Conservation (phyloP, 2,797 vertebrate species). For the Protonibea diacanthus region DNA sequence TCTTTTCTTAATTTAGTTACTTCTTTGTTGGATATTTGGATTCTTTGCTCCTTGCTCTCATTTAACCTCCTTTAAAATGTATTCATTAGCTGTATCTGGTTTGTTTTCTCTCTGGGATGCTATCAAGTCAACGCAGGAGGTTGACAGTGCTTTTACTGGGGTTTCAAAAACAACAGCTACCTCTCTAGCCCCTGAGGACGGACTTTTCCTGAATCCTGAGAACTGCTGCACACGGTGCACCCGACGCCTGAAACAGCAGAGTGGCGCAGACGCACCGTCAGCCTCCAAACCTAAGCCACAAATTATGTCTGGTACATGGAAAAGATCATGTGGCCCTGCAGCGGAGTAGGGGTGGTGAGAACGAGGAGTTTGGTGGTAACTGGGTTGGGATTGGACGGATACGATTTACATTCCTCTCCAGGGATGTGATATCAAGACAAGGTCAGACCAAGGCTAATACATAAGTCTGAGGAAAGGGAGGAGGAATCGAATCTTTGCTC, state of each 20-base stretch:
- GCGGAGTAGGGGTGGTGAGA: slow-evolving; percentile 80
- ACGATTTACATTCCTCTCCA: slow-evolving; percentile 84
- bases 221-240: slow-evolving; percentile 75
- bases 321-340: slow-evolving; percentile 83
- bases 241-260: slow-evolving; percentile 84
- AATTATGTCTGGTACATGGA: slow-evolving; percentile 87
- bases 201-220: slow-evolving; percentile 67
- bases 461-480: slow-evolving; percentile 60
- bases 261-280: slow-evolving; percentile 86
- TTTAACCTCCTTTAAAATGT: background rate
- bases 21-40: background rate
- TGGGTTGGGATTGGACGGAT: slow-evolving; percentile 82
- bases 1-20: background rate
- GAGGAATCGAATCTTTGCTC: slow-evolving; percentile 46
- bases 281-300: slow-evolving; percentile 88
- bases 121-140: slow-evolving; percentile 28
- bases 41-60: background rate
- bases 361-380: slow-evolving; percentile 79
- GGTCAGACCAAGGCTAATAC: slow-evolving; percentile 85
- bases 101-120: slow-evolving; percentile 17
- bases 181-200: slow-evolving; percentile 51
- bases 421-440: slow-evolving; percentile 85
- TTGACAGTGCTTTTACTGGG: slow-evolving; percentile 32
- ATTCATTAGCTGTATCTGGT: slow-evolving; percentile 15
- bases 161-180: slow-evolving; percentile 65